These are phyloP conservation scores for Staurois parvus DNA, from an alignment of 2,797 vertebrate genomes.

Conservation along the genomic window DNA sequence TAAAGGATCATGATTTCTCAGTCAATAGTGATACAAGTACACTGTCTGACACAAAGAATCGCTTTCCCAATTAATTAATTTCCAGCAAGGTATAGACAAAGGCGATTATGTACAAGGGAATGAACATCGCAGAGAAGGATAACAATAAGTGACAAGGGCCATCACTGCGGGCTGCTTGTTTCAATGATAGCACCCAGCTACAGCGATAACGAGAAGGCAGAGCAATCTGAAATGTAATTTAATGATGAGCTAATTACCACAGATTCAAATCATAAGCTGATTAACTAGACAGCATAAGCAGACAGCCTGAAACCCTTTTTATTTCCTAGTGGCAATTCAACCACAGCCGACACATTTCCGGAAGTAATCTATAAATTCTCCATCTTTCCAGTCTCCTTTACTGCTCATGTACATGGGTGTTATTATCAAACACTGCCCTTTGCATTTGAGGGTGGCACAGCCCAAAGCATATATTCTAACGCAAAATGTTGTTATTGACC, in stretches of 20 bases:
- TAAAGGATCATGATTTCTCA: neutral
- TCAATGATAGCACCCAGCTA: neutral
- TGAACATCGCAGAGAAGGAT: neutral
- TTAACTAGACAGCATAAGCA: constrained; percentile 24
- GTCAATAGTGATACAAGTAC: neutral
- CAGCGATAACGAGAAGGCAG: neutral
- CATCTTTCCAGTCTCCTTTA: no score
- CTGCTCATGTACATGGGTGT: no score
- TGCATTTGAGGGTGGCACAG: no score
- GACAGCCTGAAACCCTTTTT: neutral
- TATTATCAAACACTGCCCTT: no score
- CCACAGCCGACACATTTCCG: no score
- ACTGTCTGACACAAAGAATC: neutral
- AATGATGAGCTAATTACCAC: constrained; percentile 38
- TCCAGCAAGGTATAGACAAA: neutral
- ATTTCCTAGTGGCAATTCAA: neutral
- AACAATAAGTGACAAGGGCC: constrained; percentile 14
- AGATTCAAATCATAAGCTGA: neutral
- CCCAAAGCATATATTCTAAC: no score
- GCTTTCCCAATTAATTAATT: constrained; percentile 12
- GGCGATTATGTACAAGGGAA: constrained; percentile 35
- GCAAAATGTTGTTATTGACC: no score
- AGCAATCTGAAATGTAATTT: constrained; percentile 22
- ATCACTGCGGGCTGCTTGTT: neutral
- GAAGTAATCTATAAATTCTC: neutral